phyloP scores from a whole-genome alignment of 2,888 invertebrate species.

The Saturnia pavonia region DNA sequence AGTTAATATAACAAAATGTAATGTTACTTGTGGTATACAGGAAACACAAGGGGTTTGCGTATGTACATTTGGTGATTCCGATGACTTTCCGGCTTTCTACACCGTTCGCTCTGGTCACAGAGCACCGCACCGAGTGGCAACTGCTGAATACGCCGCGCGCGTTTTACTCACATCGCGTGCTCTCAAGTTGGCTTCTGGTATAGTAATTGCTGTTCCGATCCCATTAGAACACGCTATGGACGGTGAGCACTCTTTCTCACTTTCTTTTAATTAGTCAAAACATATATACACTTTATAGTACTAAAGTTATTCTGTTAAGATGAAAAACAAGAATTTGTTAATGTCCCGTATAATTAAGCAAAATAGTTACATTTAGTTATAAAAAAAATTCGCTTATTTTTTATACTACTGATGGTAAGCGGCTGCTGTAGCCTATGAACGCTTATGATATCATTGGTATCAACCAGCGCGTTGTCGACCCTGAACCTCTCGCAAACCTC shows the following conservation, averaged over 20 bases:
- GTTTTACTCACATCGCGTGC: constrained; percentile 82
- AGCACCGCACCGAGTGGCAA: constrained; percentile 86
- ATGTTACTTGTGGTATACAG: constrained; percentile 60
- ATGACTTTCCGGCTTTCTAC: constrained; percentile 97
- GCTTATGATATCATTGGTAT: too few relatives aligned
- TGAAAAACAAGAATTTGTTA: background rate
- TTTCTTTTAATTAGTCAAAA: background rate
- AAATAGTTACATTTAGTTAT: background rate
- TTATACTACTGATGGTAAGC: too few relatives aligned
- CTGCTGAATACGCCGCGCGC: constrained; percentile 86
- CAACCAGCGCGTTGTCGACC: too few relatives aligned
- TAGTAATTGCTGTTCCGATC: constrained; percentile 95
- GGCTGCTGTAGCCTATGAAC: too few relatives aligned
- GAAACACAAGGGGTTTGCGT: constrained; percentile 98
- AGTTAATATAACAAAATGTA: too few relatives aligned
- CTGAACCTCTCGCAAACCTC: too few relatives aligned
- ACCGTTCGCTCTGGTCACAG: constrained; percentile 87
- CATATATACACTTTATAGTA: background rate
- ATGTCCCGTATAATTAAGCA: background rate
- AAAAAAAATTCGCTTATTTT: too few relatives aligned
- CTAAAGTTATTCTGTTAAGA: background rate
- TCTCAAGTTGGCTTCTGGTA: constrained; percentile 85
- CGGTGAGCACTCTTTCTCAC: constrained; percentile 49
- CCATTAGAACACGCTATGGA: constrained; percentile 86
- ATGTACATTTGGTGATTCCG: constrained; percentile 85